Conservation (phyloP, 2,888 invertebrate genomes). For the Portevinia maculata region DNA sequence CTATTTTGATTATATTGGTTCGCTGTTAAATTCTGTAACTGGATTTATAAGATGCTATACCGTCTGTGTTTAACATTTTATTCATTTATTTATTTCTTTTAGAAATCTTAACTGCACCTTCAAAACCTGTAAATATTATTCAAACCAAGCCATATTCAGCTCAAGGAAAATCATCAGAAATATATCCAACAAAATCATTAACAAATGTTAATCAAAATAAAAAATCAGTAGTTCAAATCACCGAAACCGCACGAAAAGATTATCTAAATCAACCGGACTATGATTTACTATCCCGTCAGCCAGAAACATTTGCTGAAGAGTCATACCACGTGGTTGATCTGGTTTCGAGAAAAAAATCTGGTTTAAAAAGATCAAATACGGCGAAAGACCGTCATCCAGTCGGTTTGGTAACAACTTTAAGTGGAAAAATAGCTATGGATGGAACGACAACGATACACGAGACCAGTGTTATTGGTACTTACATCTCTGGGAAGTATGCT, state of each 20-base stretch:
- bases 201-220: conserved; percentile 47
- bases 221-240: conserved; percentile 35
- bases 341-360: conserved; percentile 75
- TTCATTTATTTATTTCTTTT: neutral
- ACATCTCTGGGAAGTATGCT: conserved; percentile 94
- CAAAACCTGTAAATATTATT: conserved; percentile 73
- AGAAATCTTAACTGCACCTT: conserved; percentile 42
- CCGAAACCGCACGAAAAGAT: conserved; percentile 84
- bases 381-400: conserved; percentile 87
- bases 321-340: conserved; percentile 92
- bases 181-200: conserved; percentile 72
- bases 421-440: conserved; percentile 92
- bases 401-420: conserved; percentile 92
- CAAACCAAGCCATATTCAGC: conserved; percentile 75
- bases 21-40: too few species aligned
- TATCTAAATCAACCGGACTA: conserved; percentile 92
- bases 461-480: conserved; percentile 94
- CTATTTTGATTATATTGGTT: too few species aligned
- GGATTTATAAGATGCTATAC: too few species aligned
- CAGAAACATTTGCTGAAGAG: conserved; percentile 92
- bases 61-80: neutral
- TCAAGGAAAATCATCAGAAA: conserved; percentile 62
- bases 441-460: conserved; percentile 93
- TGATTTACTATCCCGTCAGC: conserved; percentile 92
- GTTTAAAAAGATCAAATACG: conserved; percentile 78